Evolutionary conservation across 2,797 vertebrate genomes (phyloP).

Genomic region (Tauraco hartlaubi): DNA sequence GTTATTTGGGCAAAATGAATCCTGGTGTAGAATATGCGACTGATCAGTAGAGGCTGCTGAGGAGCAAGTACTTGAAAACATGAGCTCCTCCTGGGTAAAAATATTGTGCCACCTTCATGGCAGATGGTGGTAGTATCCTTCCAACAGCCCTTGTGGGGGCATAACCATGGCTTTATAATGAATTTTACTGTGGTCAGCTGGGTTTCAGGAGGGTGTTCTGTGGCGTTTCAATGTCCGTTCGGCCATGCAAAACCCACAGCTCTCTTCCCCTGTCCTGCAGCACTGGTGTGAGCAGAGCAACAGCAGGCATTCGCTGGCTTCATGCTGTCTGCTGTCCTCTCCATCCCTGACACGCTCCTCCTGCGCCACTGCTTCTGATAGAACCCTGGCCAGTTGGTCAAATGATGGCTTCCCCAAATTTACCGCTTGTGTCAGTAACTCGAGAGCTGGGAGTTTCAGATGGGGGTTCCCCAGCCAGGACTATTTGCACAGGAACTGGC

Average conservation of each 20-base stretch:
- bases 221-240: background rate
- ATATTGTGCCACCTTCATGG: background rate
- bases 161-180: background rate
- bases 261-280: background rate
- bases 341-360: background rate
- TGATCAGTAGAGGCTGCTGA: background rate
- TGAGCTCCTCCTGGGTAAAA: background rate
- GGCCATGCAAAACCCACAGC: background rate
- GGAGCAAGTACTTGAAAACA: background rate
- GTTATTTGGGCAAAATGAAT: background rate
- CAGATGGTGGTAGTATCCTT: background rate
- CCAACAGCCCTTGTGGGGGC: background rate
- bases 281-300: background rate
- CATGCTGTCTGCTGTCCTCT: background rate
- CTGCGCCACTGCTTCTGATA: background rate
- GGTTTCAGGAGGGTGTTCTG: background rate
- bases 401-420: background rate
- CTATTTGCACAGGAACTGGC: accelerated
- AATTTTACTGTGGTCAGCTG: background rate
- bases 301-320: background rate
- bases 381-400: accelerated
- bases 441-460: background rate
- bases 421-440: background rate
- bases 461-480: background rate
- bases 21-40: background rate